Conservation (phyloP, 2,113 vertebrate species). For the Daubentonia madagascariensis region DNA sequence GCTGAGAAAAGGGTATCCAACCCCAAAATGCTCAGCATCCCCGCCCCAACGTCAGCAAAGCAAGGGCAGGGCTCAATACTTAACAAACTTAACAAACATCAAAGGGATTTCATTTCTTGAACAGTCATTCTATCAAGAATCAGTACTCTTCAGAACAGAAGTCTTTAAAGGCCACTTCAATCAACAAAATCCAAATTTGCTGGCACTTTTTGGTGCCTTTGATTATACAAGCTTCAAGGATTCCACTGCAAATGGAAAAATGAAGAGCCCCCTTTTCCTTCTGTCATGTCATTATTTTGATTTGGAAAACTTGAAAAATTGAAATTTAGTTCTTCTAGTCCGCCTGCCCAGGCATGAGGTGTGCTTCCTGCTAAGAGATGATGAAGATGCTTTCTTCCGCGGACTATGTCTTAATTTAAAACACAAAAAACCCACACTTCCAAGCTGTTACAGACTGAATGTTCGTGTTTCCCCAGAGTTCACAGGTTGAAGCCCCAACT, state of each 20-base stretch:
- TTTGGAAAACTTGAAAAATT: background rate
- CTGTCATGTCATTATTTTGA: background rate
- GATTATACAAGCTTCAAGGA: background rate
- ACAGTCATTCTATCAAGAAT: background rate
- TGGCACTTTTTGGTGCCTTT: background rate
- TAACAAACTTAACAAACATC: background rate
- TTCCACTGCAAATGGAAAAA: background rate
- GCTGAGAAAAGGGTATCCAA: background rate
- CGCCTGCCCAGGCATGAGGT: background rate
- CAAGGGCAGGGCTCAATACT: background rate
- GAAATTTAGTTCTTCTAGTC: background rate
- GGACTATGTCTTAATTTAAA: background rate
- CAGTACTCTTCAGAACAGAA: background rate
- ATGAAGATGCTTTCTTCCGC: background rate
- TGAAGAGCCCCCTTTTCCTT: background rate
- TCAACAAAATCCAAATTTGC: background rate
- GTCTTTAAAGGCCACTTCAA: background rate
- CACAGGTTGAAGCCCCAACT: background rate
- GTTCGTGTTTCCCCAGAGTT: background rate
- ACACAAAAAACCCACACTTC: background rate
- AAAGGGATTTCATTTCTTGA: background rate
- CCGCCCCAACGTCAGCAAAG: background rate
- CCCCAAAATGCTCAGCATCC: background rate
- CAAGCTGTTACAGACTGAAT: background rate
- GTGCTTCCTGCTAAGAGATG: background rate